These are phyloP conservation scores for Poecilia wingei DNA, from an alignment of 2,797 vertebrate species.

Conservation along the genomic window DNA sequence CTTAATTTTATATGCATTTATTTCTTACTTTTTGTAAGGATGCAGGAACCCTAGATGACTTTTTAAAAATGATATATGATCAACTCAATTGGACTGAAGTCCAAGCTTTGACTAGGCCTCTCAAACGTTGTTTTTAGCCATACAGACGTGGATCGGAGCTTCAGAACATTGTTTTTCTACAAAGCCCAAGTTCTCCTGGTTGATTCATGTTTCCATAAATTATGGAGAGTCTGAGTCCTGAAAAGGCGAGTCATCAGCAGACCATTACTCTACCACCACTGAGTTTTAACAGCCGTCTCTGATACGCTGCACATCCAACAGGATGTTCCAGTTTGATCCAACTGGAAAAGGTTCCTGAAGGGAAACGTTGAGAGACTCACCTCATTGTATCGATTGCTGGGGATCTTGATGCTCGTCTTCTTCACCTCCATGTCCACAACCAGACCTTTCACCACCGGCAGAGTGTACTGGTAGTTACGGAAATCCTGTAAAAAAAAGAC, in stretches of 20 bases:
- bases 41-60: background rate
- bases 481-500: conserved; percentile 85
- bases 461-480: conserved; percentile 97
- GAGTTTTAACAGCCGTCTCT: background rate
- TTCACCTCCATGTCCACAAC: conserved; percentile 98
- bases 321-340: background rate
- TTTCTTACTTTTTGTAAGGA: too few species aligned
- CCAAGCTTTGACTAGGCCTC: background rate
- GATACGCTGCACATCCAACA: background rate
- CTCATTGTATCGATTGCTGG: conserved; percentile 98
- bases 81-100: background rate
- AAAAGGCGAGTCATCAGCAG: background rate
- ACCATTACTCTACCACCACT: background rate
- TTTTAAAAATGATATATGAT: background rate
- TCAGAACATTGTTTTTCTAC: background rate
- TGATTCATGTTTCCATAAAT: background rate
- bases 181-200: background rate
- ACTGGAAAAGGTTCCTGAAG: background rate
- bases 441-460: conserved; percentile 93
- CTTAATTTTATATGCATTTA: too few species aligned
- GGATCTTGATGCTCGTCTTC: conserved; percentile 97
- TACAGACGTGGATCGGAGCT: background rate
- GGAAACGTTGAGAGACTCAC: conserved; percentile 58
- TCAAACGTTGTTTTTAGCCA: background rate
- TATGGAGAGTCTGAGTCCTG: background rate